Base-by-base conservation (phyloP, 2,797 vertebrate species). In the Garrulus glandarius region DNA sequence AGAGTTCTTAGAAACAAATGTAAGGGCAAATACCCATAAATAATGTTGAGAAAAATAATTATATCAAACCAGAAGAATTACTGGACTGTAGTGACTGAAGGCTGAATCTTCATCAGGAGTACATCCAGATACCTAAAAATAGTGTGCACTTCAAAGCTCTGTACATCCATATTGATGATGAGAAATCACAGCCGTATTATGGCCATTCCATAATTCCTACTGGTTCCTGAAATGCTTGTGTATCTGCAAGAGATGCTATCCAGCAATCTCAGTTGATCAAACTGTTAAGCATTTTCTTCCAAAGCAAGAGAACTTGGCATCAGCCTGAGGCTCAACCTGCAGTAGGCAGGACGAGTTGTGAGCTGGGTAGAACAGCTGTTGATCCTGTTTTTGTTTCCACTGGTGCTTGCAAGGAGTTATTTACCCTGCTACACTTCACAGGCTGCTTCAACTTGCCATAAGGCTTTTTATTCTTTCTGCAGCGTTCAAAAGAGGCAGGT, bases 381-480 rank as follows among this genome's bases (percentile, higher is more conserved):
- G 64, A 93, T 85, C 79, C 79, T 93, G 84, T 55, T 92, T 93
- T 92, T 80, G 44, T 89, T 91, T 92, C 41, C 0, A 24, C 68
- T 89, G 44, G 71, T 85, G n/a, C 57, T 92, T 74, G 56, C 65
- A 86, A 56, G 64, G 56, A 83, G 44, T 53, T 85, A 83, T 92
- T 93, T 96, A 95, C 27, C 56, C 79, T 67, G 72, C 68, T 85
- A 67, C 72, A 60, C 72, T 80, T 90, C 29, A 52, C 76, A 93
- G 75, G 32, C 71, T 80, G 75, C 82, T 91, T 82, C 82, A 69
- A 47, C 47, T 91, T 85, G 84, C 84, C 87, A 61, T 26, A n/a
- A 82, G 75, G 82, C 61, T 89, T 94, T 91, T 82, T 77, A 70
- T 92, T 53, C 65, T 68, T 92, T 87, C 71, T 84, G 44, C 55